A percentile compares a stretch with the other conserved stretches of the same genome.
These are phyloP conservation scores for Oikopleura vanhoeffeni DNA, from an alignment of 23 tunicate species.

Conservation along the genomic window DNA sequence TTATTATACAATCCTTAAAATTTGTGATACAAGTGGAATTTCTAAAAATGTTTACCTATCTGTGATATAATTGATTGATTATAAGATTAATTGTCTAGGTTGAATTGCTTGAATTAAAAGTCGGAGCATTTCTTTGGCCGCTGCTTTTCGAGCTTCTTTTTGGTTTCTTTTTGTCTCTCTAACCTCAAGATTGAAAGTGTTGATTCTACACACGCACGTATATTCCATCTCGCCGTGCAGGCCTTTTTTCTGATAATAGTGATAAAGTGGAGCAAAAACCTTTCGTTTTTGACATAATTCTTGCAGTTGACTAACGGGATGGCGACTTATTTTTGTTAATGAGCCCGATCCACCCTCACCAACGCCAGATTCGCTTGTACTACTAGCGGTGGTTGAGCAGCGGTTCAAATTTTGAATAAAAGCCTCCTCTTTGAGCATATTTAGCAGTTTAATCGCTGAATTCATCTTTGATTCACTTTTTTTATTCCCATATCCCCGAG, in stretches of 20 bases:
- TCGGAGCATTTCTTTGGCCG: neutral
- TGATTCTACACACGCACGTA: neutral
- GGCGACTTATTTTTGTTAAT: slow-evolving; percentile 14
- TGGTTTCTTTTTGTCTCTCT: neutral
- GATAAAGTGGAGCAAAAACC: neutral
- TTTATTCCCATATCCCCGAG: neutral
- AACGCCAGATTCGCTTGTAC: slow-evolving; percentile 1
- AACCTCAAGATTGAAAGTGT: neutral
- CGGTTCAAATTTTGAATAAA: neutral
- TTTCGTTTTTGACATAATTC: slow-evolving; percentile 8
- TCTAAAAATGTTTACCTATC: too few relatives aligned
- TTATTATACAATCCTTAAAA: too few relatives aligned
- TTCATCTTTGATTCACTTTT: slow-evolving; percentile 3
- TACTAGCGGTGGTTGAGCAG: neutral
- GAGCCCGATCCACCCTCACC: slow-evolving; percentile 16
- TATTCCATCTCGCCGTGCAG: neutral
- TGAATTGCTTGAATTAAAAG: neutral
- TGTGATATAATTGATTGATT: too few relatives aligned
- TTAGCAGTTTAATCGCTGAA: neutral
- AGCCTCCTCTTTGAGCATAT: neutral
- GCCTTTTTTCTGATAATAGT: neutral
- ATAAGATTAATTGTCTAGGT: too few relatives aligned
- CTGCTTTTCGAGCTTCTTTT: neutral
- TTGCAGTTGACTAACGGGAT: neutral
- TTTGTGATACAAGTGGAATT: too few relatives aligned